These are phyloP conservation scores for Myotis vivesi DNA, from an alignment of 2,797 vertebrate genomes.

Conservation along the genomic window DNA sequence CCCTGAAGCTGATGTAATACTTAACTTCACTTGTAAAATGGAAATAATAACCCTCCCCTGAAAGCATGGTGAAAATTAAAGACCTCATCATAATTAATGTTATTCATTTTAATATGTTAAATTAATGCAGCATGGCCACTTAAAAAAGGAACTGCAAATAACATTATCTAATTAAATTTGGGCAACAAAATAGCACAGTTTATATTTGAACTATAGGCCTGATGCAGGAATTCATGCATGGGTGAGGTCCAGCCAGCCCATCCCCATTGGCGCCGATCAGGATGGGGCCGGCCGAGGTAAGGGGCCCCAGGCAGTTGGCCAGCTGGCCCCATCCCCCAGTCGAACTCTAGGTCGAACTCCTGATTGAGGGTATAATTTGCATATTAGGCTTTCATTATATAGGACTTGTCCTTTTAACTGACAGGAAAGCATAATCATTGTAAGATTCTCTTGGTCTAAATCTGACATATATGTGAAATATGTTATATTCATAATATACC, in stretches of 20 bases:
- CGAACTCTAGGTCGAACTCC: no score
- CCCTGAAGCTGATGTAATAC: neutral
- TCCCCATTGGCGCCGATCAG: accelerated
- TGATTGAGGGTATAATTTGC: no score
- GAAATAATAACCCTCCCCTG: neutral
- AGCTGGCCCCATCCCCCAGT: no score
- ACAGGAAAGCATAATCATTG: neutral
- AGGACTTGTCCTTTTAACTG: neutral
- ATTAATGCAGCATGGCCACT: neutral
- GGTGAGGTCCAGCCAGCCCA: no score
- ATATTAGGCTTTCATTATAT: no score
- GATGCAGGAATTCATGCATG: no score
- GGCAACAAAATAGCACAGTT: neutral
- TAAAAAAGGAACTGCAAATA: conserved; percentile 5
- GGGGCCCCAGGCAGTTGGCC: no score
- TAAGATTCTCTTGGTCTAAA: neutral
- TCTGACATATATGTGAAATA: neutral
- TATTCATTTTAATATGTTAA: conserved; percentile 40
- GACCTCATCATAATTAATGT: conserved; percentile 7
- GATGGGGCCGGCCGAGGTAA: no score
- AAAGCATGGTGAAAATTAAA: conserved; percentile 44
- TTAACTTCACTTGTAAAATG: conserved; percentile 44
- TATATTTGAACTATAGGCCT: neutral
- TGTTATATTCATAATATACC: neutral
- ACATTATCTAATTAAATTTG: conserved; percentile 29